phyloP scores from a whole-genome alignment of 2,888 invertebrate species.

The Exocentrus adspersus region DNA sequence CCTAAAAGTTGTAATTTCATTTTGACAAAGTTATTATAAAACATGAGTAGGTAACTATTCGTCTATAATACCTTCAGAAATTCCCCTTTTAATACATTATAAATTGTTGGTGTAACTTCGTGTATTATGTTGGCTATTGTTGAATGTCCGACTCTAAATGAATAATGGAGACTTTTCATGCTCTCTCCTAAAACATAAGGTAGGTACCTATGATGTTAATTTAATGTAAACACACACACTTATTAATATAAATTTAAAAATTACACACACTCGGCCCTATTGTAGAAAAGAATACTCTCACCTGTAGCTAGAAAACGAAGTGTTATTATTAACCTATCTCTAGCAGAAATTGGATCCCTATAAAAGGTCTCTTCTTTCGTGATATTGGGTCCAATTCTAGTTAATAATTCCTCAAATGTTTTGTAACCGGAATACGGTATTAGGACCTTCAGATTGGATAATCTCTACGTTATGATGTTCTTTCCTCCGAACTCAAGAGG shows the following conservation, averaged over 20 bases:
- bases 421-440: too few relatives aligned
- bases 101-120: conserved; percentile 15
- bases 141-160: conserved; percentile 11
- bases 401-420: too few relatives aligned
- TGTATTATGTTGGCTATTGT: conserved; percentile 10
- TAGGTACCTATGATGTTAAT: too few relatives aligned
- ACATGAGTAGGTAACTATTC: not conserved
- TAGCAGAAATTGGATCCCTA: not conserved
- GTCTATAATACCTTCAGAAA: conserved; percentile 18
- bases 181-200: too few relatives aligned
- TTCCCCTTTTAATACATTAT: conserved; percentile 1
- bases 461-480: too few relatives aligned
- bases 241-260: too few relatives aligned
- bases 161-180: conserved; percentile 5
- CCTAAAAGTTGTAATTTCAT: conserved; percentile 2
- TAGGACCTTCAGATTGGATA: too few relatives aligned
- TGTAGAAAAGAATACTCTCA: too few relatives aligned
- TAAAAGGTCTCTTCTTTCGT: not conserved
- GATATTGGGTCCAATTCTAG: too few relatives aligned
- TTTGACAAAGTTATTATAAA: not conserved
- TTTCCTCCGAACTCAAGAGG: too few relatives aligned
- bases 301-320: conserved; percentile 8
- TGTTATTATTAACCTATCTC: conserved; percentile 1
- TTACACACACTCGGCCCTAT: too few relatives aligned
- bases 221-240: too few relatives aligned